Evolutionary conservation across 2,888 invertebrate species (phyloP).

Genomic region (Micoletzkya japonica): DNA sequence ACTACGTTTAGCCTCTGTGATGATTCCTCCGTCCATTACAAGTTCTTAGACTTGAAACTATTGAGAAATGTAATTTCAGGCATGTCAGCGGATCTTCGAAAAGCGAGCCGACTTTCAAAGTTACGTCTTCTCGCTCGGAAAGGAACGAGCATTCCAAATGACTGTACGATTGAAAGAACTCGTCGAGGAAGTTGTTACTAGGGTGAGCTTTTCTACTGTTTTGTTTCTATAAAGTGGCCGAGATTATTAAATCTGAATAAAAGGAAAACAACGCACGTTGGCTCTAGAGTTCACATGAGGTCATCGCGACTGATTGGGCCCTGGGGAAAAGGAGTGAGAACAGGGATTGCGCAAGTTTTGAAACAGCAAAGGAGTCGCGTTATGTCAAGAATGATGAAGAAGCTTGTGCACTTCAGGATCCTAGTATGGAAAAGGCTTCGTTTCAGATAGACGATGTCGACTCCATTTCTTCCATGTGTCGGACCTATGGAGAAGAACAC

Average conservation of each 20-base stretch:
- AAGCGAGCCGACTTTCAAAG: slow-evolving; percentile 59
- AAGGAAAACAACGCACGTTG: no score
- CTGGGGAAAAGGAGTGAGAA: no score
- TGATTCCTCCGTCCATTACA: no score
- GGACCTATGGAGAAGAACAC: slow-evolving; percentile 58
- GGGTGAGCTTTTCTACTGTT: slow-evolving; percentile 37
- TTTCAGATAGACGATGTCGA: slow-evolving; percentile 57
- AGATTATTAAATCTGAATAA: neutral
- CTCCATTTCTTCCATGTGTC: slow-evolving; percentile 46
- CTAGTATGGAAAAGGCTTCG: neutral
- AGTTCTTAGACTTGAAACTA: no score
- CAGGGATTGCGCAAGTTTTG: no score
- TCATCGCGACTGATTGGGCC: no score
- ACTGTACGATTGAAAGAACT: slow-evolving; percentile 52
- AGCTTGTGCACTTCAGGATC: neutral
- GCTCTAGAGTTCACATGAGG: no score
- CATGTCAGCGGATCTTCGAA: slow-evolving; percentile 58
- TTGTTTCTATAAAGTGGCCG: neutral
- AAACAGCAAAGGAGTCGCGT: no score
- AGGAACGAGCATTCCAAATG: slow-evolving; percentile 50
- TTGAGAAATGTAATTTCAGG: slow-evolving; percentile 39
- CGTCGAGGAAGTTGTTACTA: slow-evolving; percentile 55
- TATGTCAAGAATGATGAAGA: no score
- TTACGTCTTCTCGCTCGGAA: slow-evolving; percentile 53
- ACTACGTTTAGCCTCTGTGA: no score